Evolutionary conservation across 2,888 invertebrate species (phyloP), one percentile per base, ranked within the genome.

Genomic region (Melieria crassipennis): DNA sequence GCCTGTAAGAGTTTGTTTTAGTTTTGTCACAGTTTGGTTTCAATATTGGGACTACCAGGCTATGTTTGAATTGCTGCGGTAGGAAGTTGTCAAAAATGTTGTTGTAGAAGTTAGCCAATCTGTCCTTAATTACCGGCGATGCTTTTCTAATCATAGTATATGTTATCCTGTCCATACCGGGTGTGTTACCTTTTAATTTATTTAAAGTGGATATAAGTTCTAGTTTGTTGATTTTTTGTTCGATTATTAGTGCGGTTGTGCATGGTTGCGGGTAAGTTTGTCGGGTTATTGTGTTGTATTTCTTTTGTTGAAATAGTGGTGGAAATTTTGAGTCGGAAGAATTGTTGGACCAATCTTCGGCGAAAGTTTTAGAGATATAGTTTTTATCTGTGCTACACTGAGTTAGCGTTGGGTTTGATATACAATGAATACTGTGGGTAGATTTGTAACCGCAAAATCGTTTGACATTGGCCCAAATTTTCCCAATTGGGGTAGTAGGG

Each of bases 381-480:
- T 9, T 50, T 62, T 62, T 62, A 7, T 13, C 62, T 46, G n/a
- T 62, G 43, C 9, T 4, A 10, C 7, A n/a, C 1, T 11, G 46
- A 42, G 6, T 43, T 62, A 9, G 7, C 46, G 47, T 46, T 46
- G 9, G 13, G 42, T 45, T 65, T 55, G 56, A 10, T 13, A 67
- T 57, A 16, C 71, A 58, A 43, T 71, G 67, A 16, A 67, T 67
- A 45, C 42, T 11, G 47, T 71, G 63, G 7, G 11, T 45, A 30
- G 43, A 4, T 47, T 69, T 68, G 43, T 68, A 64, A 0, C 72
- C 72, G 16, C 68, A 61, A 56, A 69, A 65, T 4, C 45, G 30
- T 56, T 58, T 60, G 7, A 72, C 63, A 11, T 65, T 69, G 13
- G 52, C 43, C 72, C 72, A 72, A 5, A 72, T 69, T 69, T 69